Evolutionary conservation across 2,888 invertebrate species (phyloP), one percentile per base, ranked within the genome.

Genomic region (Meiosimyza decipiens): DNA sequence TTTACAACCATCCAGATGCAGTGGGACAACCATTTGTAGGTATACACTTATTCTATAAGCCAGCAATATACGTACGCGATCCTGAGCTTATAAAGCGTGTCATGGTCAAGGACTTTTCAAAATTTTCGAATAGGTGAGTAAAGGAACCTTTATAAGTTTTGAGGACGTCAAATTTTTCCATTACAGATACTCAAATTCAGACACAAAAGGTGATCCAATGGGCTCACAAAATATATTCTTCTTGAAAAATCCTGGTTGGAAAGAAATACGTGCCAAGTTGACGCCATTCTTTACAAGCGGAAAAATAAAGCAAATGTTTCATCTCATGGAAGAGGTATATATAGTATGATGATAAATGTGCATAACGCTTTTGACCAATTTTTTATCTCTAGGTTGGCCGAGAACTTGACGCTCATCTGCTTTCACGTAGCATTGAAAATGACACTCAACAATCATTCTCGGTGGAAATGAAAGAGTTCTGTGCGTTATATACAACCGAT

Each of bases 211-310:
- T 0, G 89, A 89, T 77, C 82, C 83, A 0, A 71, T 89, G 15
- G 89, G 89, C 3, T 85, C 84, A 1, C 80, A 86, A 47, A 89
- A 88, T 75, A 77, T 89, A 3, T 89, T 89, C 72, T 82, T 88
- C 51, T 76, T 89, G 1, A 88, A 85, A 69, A 88, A 88, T 81
- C 88, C 89, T 0, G 82, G 83, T 0, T 89, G 89, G 89, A 88
- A 86, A 75, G 76, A 83, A 18, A 78, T 89, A 15, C 84, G 89
- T 1, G 63, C 81, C 0, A 89, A 88, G 71, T 77, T 89, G 0
- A 84, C 89, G 1, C 89, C 89, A 0, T 85, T 89, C 55, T 89
- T 88, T 71, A 87, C 88, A 22, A 84, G 85, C 55, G 85, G 80
- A 22, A 84, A 82, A 40, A 75, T 87, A 7, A 87, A 85, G 71